Conservation (phyloP, 2,113 vertebrate species). For the Gavia stellata region DNA sequence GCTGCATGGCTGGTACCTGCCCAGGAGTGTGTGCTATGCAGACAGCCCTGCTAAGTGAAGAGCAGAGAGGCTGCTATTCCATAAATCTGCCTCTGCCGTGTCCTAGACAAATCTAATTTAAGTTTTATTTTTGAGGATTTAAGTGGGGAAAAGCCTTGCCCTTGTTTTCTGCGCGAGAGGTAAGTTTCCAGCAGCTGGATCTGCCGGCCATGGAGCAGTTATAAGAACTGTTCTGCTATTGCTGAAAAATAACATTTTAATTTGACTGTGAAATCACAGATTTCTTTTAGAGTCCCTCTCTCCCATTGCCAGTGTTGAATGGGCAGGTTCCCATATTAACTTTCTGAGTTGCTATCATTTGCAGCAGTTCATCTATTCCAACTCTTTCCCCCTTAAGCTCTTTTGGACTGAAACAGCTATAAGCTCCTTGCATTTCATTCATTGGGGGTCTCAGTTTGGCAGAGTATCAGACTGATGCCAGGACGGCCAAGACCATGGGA, state of each 20-base stretch:
- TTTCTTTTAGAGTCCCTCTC: background rate
- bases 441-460: background rate
- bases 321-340: background rate
- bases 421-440: conserved; percentile 29
- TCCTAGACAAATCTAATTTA: background rate
- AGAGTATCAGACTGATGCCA: background rate
- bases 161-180: background rate
- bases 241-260: background rate
- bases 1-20: background rate
- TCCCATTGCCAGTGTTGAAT: background rate
- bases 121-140: background rate
- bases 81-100: background rate
- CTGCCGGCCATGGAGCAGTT: background rate
- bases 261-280: background rate
- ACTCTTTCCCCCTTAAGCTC: background rate
- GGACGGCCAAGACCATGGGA: background rate
- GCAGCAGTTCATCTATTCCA: background rate
- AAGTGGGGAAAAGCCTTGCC: background rate
- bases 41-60: background rate
- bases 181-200: background rate
- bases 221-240: background rate
- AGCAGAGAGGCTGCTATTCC: background rate
- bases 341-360: background rate
- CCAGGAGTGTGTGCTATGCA: background rate
- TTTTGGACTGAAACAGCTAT: background rate